phyloP scores from a whole-genome alignment of 2,888 invertebrate species.

The Leptinotarsa rubiginosa region DNA sequence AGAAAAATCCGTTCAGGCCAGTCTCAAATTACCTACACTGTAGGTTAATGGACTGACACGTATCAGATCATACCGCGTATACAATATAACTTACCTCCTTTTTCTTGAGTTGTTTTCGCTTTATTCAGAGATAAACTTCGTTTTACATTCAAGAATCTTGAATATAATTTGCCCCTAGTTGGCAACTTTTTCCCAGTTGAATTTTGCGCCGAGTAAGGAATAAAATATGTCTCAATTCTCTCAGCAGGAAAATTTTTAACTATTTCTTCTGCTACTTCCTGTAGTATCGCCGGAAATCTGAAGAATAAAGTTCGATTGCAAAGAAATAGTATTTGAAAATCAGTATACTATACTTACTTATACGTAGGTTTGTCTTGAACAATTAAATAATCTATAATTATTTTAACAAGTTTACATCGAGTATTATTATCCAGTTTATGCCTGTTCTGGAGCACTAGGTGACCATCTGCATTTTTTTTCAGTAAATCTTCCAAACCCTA shows the following conservation, averaged over 20 bases:
- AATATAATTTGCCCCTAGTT: conserved; percentile 34
- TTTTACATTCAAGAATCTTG: conserved; percentile 35
- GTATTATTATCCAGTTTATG: conserved; percentile 30
- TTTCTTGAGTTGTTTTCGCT: not conserved
- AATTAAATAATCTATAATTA: conserved; percentile 30
- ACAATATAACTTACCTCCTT: not conserved
- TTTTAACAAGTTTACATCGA: conserved; percentile 34
- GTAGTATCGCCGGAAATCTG: conserved; percentile 32
- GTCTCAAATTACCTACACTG: no score
- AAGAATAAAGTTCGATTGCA: not conserved
- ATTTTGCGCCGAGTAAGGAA: conserved; percentile 29
- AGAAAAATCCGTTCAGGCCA: no score
- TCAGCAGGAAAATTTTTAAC: conserved; percentile 34
- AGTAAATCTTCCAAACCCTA: conserved; percentile 35
- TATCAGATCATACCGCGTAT: no score
- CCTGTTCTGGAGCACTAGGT: conserved; percentile 35
- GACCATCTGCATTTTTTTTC: conserved; percentile 29
- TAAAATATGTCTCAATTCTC: conserved; percentile 34
- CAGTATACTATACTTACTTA: not conserved
- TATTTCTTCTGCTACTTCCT: conserved; percentile 33
- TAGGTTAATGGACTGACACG: no score
- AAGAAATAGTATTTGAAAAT: no score
- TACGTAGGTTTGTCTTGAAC: not conserved
- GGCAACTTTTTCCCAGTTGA: conserved; percentile 16
- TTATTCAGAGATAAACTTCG: conserved; percentile 25